These are phyloP conservation scores for Lepidonotus clava DNA, from an alignment of 2,888 invertebrate species.

Conservation along the genomic window DNA sequence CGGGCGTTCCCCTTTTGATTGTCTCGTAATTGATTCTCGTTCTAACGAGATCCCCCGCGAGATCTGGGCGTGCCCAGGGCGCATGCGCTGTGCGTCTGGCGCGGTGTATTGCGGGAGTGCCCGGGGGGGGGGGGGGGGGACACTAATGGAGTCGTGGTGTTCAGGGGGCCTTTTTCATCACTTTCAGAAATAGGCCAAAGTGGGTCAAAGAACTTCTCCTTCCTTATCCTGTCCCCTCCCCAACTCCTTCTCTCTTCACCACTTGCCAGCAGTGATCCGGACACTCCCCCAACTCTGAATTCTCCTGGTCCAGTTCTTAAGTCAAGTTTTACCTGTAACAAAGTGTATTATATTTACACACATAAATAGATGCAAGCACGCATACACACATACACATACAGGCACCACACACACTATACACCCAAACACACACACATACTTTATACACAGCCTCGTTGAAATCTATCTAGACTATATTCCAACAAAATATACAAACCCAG, in stretches of 20 bases:
- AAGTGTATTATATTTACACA: too few relatives aligned
- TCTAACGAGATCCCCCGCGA: background rate
- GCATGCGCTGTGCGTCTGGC: background rate
- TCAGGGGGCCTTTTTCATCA: background rate
- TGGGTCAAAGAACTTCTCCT: background rate
- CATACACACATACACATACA: too few relatives aligned
- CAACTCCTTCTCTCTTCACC: background rate
- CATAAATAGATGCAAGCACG: too few relatives aligned
- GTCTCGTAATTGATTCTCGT: conserved; percentile 23
- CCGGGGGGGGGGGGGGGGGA: background rate
- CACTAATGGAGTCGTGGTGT: background rate
- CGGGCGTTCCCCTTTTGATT: background rate
- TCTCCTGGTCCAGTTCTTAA: too few relatives aligned
- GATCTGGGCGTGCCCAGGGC: background rate
- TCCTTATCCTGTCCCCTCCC: background rate
- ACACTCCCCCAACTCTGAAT: too few relatives aligned
- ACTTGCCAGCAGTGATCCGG: too few relatives aligned
- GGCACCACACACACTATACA: too few relatives aligned
- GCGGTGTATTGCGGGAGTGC: background rate
- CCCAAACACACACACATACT: too few relatives aligned
- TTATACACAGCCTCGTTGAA: too few relatives aligned
- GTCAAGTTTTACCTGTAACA: too few relatives aligned
- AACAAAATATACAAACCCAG: too few relatives aligned
- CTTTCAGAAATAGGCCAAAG: background rate
- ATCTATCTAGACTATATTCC: too few relatives aligned